A percentile compares a stretch with the other conserved stretches of the same genome.
These are phyloP conservation scores for Sorex fumeus DNA, from an alignment of 2,113 vertebrate genomes.

Conservation along the genomic window DNA sequence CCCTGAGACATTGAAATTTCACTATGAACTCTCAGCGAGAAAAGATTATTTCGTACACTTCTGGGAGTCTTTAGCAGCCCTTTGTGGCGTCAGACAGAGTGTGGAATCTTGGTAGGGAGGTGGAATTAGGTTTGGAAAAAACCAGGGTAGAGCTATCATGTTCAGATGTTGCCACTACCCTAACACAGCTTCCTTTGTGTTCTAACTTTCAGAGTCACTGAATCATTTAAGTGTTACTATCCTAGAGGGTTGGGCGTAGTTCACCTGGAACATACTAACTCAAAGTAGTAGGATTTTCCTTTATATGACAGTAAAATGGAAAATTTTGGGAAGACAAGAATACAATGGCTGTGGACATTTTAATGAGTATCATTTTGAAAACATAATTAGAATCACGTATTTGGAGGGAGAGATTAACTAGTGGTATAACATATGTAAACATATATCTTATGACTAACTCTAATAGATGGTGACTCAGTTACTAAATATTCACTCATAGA, in stretches of 20 bases:
- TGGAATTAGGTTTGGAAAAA: background rate
- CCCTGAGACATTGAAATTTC: background rate
- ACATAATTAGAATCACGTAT: slow-evolving; percentile 4
- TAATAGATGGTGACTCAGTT: background rate
- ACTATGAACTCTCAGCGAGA: background rate
- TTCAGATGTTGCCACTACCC: background rate
- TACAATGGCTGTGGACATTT: slow-evolving; percentile 1
- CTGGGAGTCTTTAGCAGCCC: too few relatives aligned
- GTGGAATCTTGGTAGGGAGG: background rate
- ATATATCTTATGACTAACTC: background rate
- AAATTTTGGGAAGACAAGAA: slow-evolving; percentile 15
- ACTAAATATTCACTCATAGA: background rate
- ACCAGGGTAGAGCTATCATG: background rate
- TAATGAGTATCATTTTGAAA: slow-evolving; percentile 20
- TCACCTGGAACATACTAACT: background rate
- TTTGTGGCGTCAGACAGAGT: background rate
- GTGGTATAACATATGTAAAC: background rate
- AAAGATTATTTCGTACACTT: too few relatives aligned
- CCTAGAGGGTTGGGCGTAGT: background rate
- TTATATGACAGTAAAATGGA: slow-evolving; percentile 14
- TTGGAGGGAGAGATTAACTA: slow-evolving; percentile 25
- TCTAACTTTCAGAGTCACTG: background rate
- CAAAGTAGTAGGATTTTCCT: background rate
- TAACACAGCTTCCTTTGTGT: background rate
- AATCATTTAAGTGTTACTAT: background rate